Evolutionary conservation across 1,140 invertebrate genomes (phyloP).

Genomic region (Ips nitidus): DNA sequence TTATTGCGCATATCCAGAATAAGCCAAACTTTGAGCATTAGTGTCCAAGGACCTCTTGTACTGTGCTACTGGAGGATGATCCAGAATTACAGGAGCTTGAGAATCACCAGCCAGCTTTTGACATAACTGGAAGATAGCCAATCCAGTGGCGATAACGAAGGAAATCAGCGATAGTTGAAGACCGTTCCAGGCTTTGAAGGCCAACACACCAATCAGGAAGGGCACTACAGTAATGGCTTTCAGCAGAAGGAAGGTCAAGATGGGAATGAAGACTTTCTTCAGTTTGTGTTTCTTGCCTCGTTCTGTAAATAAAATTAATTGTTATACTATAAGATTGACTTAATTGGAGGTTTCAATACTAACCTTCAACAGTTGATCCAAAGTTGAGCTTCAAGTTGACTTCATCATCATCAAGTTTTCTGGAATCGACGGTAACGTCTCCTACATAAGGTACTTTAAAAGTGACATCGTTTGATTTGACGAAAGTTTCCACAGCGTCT

Average conservation of each 20-base stretch:
- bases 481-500: constrained; percentile 68
- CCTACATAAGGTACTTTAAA: constrained; percentile 72
- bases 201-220: constrained; percentile 77
- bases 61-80: constrained; percentile 54
- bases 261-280: constrained; percentile 81
- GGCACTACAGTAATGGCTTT: constrained; percentile 84
- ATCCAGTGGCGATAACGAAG: constrained; percentile 77
- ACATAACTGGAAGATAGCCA: constrained; percentile 84
- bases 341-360: not conserved
- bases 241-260: constrained; percentile 78
- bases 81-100: constrained; percentile 69
- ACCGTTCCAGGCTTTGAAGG: constrained; percentile 84
- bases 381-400: constrained; percentile 73
- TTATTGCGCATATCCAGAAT: constrained; percentile 67
- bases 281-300: constrained; percentile 78
- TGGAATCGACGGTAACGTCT: constrained; percentile 69
- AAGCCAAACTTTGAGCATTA: constrained; percentile 70
- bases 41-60: constrained; percentile 56
- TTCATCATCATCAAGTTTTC: constrained; percentile 73
- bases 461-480: constrained; percentile 74
- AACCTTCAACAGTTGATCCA: constrained; percentile 55
- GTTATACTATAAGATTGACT: not conserved
- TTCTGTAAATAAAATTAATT: constrained; percentile 39
- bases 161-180: constrained; percentile 85
- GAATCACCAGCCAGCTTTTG: constrained; percentile 81